Percentiles rank a stretch among this genome's conserved stretches.
These are phyloP conservation scores for Scrobipalpa atriplicella DNA, from an alignment of 2,888 invertebrate species.

Conservation along the genomic window DNA sequence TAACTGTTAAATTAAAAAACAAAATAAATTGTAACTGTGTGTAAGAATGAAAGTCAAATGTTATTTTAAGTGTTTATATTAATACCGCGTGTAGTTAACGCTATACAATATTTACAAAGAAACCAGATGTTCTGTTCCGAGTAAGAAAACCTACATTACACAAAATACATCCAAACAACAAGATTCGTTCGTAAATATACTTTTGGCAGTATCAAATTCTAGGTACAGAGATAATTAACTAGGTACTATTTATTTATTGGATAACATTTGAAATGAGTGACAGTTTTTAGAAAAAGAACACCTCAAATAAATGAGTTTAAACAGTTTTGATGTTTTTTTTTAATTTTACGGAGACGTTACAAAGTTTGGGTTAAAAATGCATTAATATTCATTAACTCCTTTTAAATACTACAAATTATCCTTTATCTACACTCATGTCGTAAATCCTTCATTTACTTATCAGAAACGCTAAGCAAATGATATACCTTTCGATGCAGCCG, in stretches of 20 bases:
- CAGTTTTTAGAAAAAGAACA: too few relatives aligned
- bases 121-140: conserved; percentile 30
- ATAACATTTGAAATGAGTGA: neutral
- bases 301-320: too few relatives aligned
- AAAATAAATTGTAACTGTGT: neutral
- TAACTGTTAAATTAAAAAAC: too few relatives aligned
- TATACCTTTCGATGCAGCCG: too few relatives aligned
- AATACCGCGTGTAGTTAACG: conserved; percentile 63
- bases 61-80: conserved; percentile 53
- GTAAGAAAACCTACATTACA: conserved; percentile 40
- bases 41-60: neutral
- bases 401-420: too few relatives aligned
- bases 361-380: too few relatives aligned
- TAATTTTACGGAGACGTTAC: too few relatives aligned
- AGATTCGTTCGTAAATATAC: conserved; percentile 48
- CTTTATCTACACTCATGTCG: too few relatives aligned
- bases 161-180: conserved; percentile 55
- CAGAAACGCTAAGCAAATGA: too few relatives aligned
- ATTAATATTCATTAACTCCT: too few relatives aligned
- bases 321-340: too few relatives aligned
- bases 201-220: conserved; percentile 46
- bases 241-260: neutral
- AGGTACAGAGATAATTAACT: neutral
- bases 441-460: too few relatives aligned
- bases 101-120: conserved; percentile 68